These are phyloP conservation scores for Protosalanx chinensis DNA, from an alignment of 2,797 vertebrate genomes.

Conservation along the genomic window DNA sequence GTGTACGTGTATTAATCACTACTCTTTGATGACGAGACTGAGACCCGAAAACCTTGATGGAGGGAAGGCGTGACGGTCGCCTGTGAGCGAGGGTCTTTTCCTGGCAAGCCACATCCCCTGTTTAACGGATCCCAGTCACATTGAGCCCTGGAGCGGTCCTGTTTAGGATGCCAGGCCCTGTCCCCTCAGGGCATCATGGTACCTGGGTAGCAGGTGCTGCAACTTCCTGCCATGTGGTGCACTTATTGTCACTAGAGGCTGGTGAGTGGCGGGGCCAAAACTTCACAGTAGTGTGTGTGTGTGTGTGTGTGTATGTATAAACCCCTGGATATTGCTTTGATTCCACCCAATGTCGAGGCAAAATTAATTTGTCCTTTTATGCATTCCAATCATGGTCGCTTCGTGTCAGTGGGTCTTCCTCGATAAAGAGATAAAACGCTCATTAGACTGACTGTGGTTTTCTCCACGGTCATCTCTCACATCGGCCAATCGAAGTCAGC, in stretches of 20 bases:
- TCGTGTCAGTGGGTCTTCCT: conserved; percentile 56
- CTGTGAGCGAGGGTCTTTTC: too few relatives aligned
- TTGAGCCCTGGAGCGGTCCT: conserved; percentile 45
- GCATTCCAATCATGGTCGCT: conserved; percentile 54
- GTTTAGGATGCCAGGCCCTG: conserved; percentile 39
- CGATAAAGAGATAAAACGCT: conserved; percentile 63
- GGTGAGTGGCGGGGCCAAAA: conserved; percentile 33
- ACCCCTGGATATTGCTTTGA: conserved; percentile 45
- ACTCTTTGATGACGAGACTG: not conserved
- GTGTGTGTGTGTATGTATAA: not conserved
- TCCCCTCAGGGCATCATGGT: conserved; percentile 56
- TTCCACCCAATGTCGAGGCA: conserved; percentile 45
- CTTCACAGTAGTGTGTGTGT: conserved; percentile 15
- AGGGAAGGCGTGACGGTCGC: too few relatives aligned
- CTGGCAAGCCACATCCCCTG: conserved; percentile 36
- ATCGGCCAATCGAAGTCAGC: conserved; percentile 33
- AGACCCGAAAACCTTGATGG: too few relatives aligned
- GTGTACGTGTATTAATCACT: too few relatives aligned
- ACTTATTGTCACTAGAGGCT: conserved; percentile 49
- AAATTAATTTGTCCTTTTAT: conserved; percentile 69
- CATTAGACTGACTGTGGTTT: conserved; percentile 43
- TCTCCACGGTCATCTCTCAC: conserved; percentile 27
- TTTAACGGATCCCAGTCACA: conserved; percentile 54
- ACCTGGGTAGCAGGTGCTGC: conserved; percentile 59
- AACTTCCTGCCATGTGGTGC: conserved; percentile 57